Evolutionary conservation across 2,113 vertebrate species (phyloP), one percentile per base, ranked within the genome.

Genomic region (Malurus alboscapulatus): DNA sequence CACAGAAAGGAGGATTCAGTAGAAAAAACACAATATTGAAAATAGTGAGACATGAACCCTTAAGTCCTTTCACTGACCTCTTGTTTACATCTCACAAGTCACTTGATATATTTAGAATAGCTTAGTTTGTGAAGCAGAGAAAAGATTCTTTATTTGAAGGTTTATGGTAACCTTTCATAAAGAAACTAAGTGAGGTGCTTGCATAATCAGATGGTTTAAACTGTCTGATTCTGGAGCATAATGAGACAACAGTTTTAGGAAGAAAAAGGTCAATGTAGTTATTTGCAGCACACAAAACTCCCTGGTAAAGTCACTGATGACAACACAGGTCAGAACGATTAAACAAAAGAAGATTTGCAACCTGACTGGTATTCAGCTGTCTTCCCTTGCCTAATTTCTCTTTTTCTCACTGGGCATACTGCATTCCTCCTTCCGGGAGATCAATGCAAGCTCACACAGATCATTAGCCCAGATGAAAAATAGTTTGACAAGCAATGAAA

Each of bases 401-500:
- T 87, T 84, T 84, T 91, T 18, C 79, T 86, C 32, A 11, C 51
- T 54, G 47, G 8, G 8, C 21, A 76, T 29, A 51, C 38, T 79
- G 54, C 54, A 81, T 84, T 92, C 94, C 32, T 85, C 12, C 50
- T 92, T 94, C 42, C 4, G 5, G 47, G 12, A 80, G 42, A 95
- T 88, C 90, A 94, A 71, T 95, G 63, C 71, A 84, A 50, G 71
- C 58, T 80, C 63, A 69, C 75, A 67, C 21, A 80, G 92, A 54
- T 85, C 72, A 74, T 94, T 94, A 92, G 20, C 38, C 36, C 55
- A 84, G 75, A 86, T 80, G 82, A 96, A 93, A 92, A 95, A 85
- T 83, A 77, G 65, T 83, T 91, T 94, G 90, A 87, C 90, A 92
- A 62, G 51, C 26, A 74, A 75, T 81, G 55, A 92, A 92, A 93